Conservation (phyloP, 2,113 vertebrate species). For the Tor tambroides region DNA sequence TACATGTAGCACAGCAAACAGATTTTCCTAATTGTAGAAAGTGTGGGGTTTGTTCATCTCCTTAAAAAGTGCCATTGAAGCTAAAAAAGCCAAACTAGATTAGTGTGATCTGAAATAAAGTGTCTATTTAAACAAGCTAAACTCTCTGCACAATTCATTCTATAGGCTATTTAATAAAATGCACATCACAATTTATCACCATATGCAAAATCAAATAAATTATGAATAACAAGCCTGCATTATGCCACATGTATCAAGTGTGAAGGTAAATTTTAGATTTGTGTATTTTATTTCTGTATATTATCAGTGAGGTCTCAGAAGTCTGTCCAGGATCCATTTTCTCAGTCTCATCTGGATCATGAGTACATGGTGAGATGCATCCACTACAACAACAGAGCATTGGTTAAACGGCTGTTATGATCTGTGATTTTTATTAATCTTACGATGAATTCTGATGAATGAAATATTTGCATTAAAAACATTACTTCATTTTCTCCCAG, state of each 20-base stretch:
- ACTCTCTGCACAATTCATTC: background rate
- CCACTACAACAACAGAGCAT: slow-evolving; percentile 43
- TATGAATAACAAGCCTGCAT: background rate
- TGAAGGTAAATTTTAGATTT: background rate
- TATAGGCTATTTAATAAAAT: background rate
- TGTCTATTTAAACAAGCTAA: background rate
- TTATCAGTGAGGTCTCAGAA: background rate
- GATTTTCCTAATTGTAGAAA: background rate
- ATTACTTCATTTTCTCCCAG: slow-evolving; percentile 52
- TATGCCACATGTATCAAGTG: background rate
- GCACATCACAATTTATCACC: background rate
- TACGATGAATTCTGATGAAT: background rate
- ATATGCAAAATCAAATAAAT: background rate
- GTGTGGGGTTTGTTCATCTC: background rate
- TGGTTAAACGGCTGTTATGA: background rate
- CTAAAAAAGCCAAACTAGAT: background rate
- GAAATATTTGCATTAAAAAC: background rate
- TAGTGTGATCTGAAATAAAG: background rate
- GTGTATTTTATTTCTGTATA: background rate
- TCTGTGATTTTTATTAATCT: background rate
- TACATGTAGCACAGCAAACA: background rate
- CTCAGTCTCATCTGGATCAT: slow-evolving; percentile 3
- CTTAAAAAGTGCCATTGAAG: background rate
- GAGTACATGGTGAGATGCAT: slow-evolving; percentile 57
- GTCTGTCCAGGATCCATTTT: background rate